These are phyloP conservation scores for Pseudochromis fuscus DNA, from an alignment of 2,797 vertebrate species.

Conservation along the genomic window DNA sequence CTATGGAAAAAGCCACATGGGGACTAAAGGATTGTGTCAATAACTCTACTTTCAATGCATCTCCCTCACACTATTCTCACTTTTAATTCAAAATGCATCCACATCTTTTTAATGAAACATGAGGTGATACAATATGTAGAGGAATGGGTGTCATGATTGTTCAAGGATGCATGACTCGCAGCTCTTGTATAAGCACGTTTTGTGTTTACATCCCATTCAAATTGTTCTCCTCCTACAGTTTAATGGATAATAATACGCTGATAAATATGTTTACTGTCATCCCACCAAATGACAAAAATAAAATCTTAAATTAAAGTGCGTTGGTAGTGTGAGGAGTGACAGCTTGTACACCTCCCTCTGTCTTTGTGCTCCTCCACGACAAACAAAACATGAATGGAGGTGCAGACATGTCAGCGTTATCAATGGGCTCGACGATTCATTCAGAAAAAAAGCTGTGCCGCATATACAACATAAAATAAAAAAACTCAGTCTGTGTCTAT, in stretches of 20 bases:
- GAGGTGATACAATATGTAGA: neutral
- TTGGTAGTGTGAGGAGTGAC: slow-evolving; percentile 56
- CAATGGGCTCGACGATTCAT: slow-evolving; percentile 57
- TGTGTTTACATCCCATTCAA: slow-evolving; percentile 33
- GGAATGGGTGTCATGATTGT: no score
- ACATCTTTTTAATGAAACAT: neutral
- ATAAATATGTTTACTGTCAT: slow-evolving; percentile 54
- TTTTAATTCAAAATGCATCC: neutral
- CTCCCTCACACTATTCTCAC: no score
- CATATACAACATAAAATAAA: slow-evolving; percentile 20
- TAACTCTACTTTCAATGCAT: neutral
- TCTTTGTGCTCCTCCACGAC: slow-evolving; percentile 23
- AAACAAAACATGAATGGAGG: slow-evolving; percentile 67
- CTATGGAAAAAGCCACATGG: neutral
- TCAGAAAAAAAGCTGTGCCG: slow-evolving; percentile 34
- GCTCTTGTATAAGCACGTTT: neutral
- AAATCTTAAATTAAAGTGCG: slow-evolving; percentile 42
- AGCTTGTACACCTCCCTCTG: slow-evolving; percentile 38
- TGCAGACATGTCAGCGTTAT: slow-evolving; percentile 45
- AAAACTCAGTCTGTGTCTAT: slow-evolving; percentile 24
- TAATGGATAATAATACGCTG: slow-evolving; percentile 27
- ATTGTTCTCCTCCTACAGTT: slow-evolving; percentile 30
- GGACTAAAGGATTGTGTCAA: neutral
- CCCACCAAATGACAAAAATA: slow-evolving; percentile 51
- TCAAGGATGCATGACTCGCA: neutral